Base-by-base conservation (phyloP, 2,797 vertebrate species). In the Echiichthys vipera region DNA sequence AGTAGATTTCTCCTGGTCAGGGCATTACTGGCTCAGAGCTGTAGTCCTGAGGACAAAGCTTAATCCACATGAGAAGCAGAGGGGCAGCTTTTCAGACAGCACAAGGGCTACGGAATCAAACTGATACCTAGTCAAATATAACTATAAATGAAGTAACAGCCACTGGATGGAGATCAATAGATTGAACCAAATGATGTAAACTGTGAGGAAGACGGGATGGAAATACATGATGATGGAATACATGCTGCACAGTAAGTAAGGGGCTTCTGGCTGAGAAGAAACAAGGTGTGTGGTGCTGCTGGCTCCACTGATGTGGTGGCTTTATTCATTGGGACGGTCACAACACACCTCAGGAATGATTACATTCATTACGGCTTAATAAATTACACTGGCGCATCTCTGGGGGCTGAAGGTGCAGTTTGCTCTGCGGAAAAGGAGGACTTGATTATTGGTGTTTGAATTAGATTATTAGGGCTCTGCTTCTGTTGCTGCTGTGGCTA, bases 381-480 rank as follows among this genome's bases (percentile, higher is more conserved):
- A 76, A 74, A 82, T 65, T 45, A 78, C 46, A 17, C 51, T 2
- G 22, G 53, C 24, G 63, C 54, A 55, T 13, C 37, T 69, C 51
- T 69, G 59, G 37, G 47, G 25, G 54, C 71, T 77, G 74, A 70
- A 51, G 62, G 51, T 17, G 40, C 63, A 53, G 64, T 61, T 43
- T 29, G 69, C 63, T n/a, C 62, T 15, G 55, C 45, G 57, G 39
- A 30, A 75, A 63, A 74, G 40, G 51, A 77, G 51, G 59, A 74
- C 81, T 80, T 71, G 71, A 85, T 83, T 78, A 70, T 78, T 57
- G 74, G 55, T 43, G 45, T 83, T 55, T 69, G 57, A 74, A 46
- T 83, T 65, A 32, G 45, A 58, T 77, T 67, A 42, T 46, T 25
- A 22, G 24, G 57, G 65, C 25, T 67, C 36, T 22, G 57, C 36